These are phyloP conservation scores for Pomatorhinus ruficollis DNA, from an alignment of 2,113 vertebrate genomes.

Conservation along the genomic window DNA sequence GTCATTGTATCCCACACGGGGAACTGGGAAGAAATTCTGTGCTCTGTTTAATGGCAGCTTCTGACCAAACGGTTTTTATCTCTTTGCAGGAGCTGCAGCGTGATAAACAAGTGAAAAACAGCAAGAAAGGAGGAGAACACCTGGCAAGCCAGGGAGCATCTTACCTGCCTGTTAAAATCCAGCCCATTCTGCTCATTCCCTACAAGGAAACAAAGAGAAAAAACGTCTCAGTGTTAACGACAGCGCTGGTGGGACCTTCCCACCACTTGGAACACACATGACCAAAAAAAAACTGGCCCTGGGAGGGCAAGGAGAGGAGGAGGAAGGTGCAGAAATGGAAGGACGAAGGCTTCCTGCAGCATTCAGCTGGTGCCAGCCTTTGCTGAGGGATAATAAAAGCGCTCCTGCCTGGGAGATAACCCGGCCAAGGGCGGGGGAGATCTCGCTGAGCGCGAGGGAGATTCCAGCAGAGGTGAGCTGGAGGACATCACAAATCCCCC, in stretches of 20 bases:
- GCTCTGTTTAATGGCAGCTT: slow-evolving; percentile 7
- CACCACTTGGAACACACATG: background rate
- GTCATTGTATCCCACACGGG: background rate
- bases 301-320: background rate
- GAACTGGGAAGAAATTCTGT: background rate
- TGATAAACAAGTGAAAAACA: background rate
- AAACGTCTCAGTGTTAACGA: background rate
- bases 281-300: background rate
- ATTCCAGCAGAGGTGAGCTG: slow-evolving; percentile 6
- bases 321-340: background rate
- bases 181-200: slow-evolving; percentile 87
- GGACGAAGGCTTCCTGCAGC: background rate
- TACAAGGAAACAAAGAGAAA: slow-evolving; percentile 62
- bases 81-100: background rate
- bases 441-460: background rate
- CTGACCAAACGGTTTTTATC: slow-evolving; percentile 22
- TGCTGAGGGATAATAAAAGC: background rate
- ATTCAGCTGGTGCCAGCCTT: background rate
- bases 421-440: background rate
- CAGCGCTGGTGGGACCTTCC: background rate
- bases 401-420: background rate
- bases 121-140: background rate
- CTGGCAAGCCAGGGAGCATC: slow-evolving; percentile 31
- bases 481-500: background rate
- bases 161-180: slow-evolving; percentile 92